These are phyloP conservation scores for Vulpes ferrilata DNA, from an alignment of 2,113 vertebrate genomes.

Conservation along the genomic window DNA sequence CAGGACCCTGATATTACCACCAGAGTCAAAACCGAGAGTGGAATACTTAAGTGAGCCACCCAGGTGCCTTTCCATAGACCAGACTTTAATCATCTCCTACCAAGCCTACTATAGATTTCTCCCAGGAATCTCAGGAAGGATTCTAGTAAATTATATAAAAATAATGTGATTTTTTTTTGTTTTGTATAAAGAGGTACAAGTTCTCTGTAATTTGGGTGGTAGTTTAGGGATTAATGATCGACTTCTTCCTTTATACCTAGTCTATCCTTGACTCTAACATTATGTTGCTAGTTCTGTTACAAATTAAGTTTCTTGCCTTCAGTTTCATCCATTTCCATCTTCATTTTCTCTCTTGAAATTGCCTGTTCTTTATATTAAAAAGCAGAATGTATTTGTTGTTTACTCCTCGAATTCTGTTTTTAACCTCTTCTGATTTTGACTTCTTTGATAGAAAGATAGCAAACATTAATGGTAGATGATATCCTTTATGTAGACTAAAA, in stretches of 20 bases:
- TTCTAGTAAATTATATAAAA: background rate
- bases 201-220: background rate
- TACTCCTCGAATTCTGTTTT: slow-evolving; percentile 46
- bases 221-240: background rate
- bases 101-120: background rate
- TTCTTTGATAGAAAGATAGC: slow-evolving; percentile 34
- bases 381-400: slow-evolving; percentile 33
- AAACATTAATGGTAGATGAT: slow-evolving; percentile 34
- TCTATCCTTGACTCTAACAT: background rate
- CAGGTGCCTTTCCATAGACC: background rate
- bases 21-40: background rate
- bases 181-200: background rate
- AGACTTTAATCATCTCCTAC: background rate
- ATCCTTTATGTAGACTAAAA: background rate
- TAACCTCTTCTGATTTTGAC: slow-evolving; percentile 15
- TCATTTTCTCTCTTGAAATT: slow-evolving; percentile 28
- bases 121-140: background rate
- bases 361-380: background rate
- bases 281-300: background rate
- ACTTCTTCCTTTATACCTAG: background rate
- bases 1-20: background rate
- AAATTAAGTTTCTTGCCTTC: background rate
- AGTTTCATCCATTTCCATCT: background rate
- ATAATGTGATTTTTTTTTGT: background rate
- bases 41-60: background rate